Evolutionary conservation across 2,113 vertebrate genomes (phyloP).

Genomic region (Mastomys natalensis): DNA sequence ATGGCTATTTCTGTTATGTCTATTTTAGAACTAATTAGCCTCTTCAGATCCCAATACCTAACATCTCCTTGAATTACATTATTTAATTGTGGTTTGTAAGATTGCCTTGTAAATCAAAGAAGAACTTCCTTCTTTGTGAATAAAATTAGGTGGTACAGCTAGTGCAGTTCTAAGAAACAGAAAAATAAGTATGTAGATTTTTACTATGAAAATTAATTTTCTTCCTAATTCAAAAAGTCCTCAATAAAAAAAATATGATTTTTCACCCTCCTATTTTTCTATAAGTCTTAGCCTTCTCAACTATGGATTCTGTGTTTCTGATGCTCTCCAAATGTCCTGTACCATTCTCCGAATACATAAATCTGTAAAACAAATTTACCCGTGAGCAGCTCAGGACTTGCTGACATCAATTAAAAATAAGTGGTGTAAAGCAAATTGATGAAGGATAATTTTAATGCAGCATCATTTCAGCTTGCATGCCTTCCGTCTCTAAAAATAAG

Average conservation of each 20-base stretch:
- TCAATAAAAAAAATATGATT: conserved; percentile 57
- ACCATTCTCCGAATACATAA: conserved; percentile 71
- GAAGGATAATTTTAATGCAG: conserved; percentile 83
- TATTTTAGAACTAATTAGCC: background rate
- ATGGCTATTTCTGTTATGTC: background rate
- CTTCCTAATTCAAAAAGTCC: conserved; percentile 53
- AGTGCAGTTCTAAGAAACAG: background rate
- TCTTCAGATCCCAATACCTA: background rate
- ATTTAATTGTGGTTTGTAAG: conserved; percentile 46
- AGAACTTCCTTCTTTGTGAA: background rate
- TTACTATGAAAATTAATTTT: conserved; percentile 60
- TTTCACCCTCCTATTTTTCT: conserved; percentile 53
- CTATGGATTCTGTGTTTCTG: conserved; percentile 53
- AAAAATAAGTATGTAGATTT: conserved; percentile 6
- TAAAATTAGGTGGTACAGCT: conserved; percentile 31
- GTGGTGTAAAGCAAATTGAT: conserved; percentile 80
- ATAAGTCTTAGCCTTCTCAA: conserved; percentile 23
- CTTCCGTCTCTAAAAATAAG: conserved; percentile 75
- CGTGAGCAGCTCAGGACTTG: conserved; percentile 67
- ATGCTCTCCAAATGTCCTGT: conserved; percentile 64
- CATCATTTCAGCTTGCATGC: conserved; percentile 77
- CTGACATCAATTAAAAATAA: conserved; percentile 86
- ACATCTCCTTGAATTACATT: conserved; percentile 1
- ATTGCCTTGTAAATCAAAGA: background rate
- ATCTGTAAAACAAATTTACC: conserved; percentile 78